Evolutionary conservation across 2,888 invertebrate genomes (phyloP).

Genomic region (Penaeus monodon): DNA sequence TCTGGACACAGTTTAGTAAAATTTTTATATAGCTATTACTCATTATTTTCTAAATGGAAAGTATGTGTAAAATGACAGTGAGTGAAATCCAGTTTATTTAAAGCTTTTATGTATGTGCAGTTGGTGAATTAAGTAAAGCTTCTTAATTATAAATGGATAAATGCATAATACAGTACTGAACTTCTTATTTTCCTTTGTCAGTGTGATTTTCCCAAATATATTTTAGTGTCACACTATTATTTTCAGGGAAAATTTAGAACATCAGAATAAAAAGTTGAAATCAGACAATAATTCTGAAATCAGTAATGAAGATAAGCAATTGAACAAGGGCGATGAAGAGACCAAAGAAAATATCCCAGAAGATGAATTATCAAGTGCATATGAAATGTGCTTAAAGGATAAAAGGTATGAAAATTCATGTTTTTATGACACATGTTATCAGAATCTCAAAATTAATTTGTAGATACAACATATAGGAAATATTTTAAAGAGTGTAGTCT

Average conservation of each 20-base stretch:
- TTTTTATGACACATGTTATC: slow-evolving; percentile 30
- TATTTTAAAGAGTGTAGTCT: too few relatives aligned
- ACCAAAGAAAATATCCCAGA: not conserved
- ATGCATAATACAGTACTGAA: too few relatives aligned
- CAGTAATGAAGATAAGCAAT: not conserved
- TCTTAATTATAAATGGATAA: too few relatives aligned
- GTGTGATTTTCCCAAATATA: not conserved
- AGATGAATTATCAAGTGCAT: slow-evolving; percentile 45
- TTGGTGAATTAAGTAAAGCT: too few relatives aligned
- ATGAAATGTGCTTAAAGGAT: slow-evolving; percentile 67
- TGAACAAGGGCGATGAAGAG: not conserved
- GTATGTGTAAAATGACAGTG: too few relatives aligned
- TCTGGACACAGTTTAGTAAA: too few relatives aligned
- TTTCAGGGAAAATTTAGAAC: slow-evolving; percentile 14
- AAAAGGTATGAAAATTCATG: slow-evolving; percentile 66
- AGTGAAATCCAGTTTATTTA: too few relatives aligned
- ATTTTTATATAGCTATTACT: too few relatives aligned
- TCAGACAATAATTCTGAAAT: slow-evolving; percentile 4
- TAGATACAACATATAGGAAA: too few relatives aligned
- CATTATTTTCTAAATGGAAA: too few relatives aligned
- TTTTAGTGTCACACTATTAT: not conserved
- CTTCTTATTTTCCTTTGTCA: too few relatives aligned
- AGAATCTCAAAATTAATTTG: not conserved
- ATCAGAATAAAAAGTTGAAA: slow-evolving; percentile 33
- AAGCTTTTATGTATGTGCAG: too few relatives aligned